Conservation (phyloP, 1,140 invertebrate genomes). For the Radopholus similis region DNA sequence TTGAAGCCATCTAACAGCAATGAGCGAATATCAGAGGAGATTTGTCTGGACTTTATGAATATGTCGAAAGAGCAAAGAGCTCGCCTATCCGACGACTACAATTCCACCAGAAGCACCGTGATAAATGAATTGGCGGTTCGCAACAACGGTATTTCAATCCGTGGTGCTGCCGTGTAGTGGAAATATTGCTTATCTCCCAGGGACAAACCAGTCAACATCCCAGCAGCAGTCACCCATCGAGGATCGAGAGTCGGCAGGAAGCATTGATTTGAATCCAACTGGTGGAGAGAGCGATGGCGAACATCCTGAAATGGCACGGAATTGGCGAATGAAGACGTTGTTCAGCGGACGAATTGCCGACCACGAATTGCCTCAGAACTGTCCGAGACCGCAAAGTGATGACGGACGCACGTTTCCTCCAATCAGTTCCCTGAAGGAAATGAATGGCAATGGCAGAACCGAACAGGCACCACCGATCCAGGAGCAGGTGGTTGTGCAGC, state of each 20-base stretch:
- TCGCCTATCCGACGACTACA: too few species aligned
- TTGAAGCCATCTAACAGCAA: too few species aligned
- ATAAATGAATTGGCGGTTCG: too few species aligned
- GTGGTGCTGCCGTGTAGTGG: too few species aligned
- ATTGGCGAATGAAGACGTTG: slow-evolving; percentile 21
- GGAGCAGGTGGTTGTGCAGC: neutral
- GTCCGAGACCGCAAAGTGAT: slow-evolving; percentile 28
- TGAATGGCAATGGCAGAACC: neutral
- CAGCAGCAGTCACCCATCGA: neutral
- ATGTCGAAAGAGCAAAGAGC: too few species aligned
- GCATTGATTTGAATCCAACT: neutral
- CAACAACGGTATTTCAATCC: too few species aligned
- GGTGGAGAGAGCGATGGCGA: slow-evolving; percentile 8
- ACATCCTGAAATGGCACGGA: slow-evolving; percentile 23
- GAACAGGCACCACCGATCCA: neutral
- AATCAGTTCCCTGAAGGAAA: neutral
- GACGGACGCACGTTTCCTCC: slow-evolving; percentile 12
- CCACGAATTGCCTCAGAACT: slow-evolving; percentile 26
- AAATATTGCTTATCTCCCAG: neutral
- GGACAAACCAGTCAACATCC: neutral
- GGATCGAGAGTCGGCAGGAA: neutral
- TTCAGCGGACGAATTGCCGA: slow-evolving; percentile 28
- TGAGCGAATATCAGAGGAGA: too few species aligned
- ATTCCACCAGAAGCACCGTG: too few species aligned
- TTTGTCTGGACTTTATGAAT: too few species aligned